Base-by-base conservation (phyloP, 2,797 vertebrate genomes). In the Cyprinodon diabolis region DNA sequence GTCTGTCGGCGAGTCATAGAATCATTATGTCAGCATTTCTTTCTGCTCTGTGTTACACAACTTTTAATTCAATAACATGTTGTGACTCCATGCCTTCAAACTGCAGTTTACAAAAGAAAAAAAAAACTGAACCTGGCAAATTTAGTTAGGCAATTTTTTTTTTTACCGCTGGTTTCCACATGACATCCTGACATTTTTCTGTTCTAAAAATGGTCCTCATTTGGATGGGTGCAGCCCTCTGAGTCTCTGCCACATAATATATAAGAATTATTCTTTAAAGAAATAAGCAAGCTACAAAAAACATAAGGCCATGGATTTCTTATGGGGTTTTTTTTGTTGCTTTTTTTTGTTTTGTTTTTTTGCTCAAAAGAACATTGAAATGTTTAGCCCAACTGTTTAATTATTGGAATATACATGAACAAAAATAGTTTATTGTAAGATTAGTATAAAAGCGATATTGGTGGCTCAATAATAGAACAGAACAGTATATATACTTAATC, bases 11-110 rank as follows among this genome's bases (percentile, higher is more conserved):
- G 45, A 23, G 43, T 8, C 43, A 60, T 35, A 67, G 37, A 68
- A 69, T 19, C 9, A n/a, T 25, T 6, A 30, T 74, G 75, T 89
- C 79, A 81, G 80, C 79, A 54, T 49, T 80, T 86, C 6, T 65
- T 23, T 75, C 56, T 70, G 10, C n/a, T 78, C 25, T 0, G 21
- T 68, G 80, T 90, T 88, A 69, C 82, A 70, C 76, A 92, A 89
- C 58, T 65, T 19, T 17, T 23, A 47, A 23, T n/a, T 45, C 5
- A 47, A 65, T 21, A n/a, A 19, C 35, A 37, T 19, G 5, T 63
- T 63, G 21, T 43, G 40, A 43, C 4, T 43, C 40, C 40, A 43
- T 43, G 40, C 40, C 40, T 43, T 43, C 40, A 43, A 43, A 43
- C 40, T 43, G 40, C 40, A 43, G 40, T 21, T 52, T 15, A 5